Conservation (phyloP, 2,888 invertebrate species). For the Cryptosula pallasiana region DNA sequence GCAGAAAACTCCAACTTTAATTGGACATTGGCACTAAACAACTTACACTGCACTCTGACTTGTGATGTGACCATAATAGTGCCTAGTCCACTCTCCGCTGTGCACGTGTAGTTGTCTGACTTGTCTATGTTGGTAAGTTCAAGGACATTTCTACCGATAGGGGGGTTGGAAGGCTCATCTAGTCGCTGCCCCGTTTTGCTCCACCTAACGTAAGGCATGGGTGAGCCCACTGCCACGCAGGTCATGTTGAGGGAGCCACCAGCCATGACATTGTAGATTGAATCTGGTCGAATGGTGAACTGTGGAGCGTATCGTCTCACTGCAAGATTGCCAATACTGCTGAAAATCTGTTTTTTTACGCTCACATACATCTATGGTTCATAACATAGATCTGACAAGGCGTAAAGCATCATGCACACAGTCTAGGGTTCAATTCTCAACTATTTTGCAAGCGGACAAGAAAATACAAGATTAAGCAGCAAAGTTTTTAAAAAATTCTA, state of each 20-base stretch:
- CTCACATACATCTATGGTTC: no score
- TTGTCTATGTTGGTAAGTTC: slow-evolving; percentile 79
- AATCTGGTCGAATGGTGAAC: slow-evolving; percentile 85
- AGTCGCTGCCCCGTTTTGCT: slow-evolving; percentile 60
- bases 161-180: slow-evolving; percentile 64
- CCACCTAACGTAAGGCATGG: slow-evolving; percentile 90
- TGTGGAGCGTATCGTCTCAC: slow-evolving; percentile 91
- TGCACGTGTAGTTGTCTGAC: slow-evolving; percentile 94
- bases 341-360: no score
- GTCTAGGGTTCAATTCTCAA: no score
- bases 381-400: no score
- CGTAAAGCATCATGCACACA: no score
- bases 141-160: slow-evolving; percentile 71
- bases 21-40: background rate
- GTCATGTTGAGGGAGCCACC: slow-evolving; percentile 86
- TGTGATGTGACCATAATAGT: slow-evolving; percentile 80
- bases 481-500: no score
- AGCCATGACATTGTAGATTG: slow-evolving; percentile 80
- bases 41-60: slow-evolving; percentile 88
- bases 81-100: slow-evolving; percentile 88
- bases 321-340: no score
- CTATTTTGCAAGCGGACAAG: no score
- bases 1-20: no score
- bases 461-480: no score
- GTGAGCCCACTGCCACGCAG: slow-evolving; percentile 94